Base-by-base conservation (phyloP, 2,888 invertebrate genomes). In the Dryococelus australis region DNA sequence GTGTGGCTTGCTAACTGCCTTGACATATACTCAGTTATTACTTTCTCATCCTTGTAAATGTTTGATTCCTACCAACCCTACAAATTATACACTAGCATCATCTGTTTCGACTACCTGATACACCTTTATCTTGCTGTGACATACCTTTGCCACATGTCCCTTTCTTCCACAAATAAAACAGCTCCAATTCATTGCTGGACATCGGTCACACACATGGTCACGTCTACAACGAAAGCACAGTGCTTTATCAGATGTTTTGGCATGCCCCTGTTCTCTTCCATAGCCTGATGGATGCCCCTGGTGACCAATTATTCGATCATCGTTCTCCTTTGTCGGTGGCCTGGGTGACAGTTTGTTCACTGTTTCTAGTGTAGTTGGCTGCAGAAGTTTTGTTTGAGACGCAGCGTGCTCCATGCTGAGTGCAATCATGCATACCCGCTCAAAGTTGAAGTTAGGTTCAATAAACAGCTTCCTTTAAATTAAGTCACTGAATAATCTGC, bases 401-500 rank as follows among this genome's bases (percentile, higher is more conserved):
- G 85, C 85, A 28, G 89, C 88, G 24, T 87, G 35, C 83, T 89
- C 89, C 88, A 89, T 87, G 28, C 53, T 43, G 26, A 84, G 65
- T 26, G 89, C 89, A 10, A 89, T 86, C 81, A 87, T 87, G 3
- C 87, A 86, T n/a, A 89, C 89, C 47, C 16, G 8, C 65, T 65
- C 65, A 16, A 65, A 65, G 65, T n/a, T n/a, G n/a, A n/a, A n/a
- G n/a, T n/a, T n/a, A n/a, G n/a, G n/a, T n/a, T n/a, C n/a, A n/a
- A n/a, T n/a, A n/a, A n/a, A n/a, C n/a, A n/a, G n/a, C n/a, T n/a
- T n/a, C n/a, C n/a, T n/a, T n/a, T n/a, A n/a, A n/a, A n/a, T n/a
- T n/a, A n/a, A n/a, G n/a, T n/a, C n/a, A n/a, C n/a, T n/a, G n/a
- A n/a, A n/a, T n/a, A n/a, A n/a, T n/a, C n/a, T n/a, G n/a, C n/a